Base-by-base conservation (phyloP, 2,888 invertebrate genomes). In the Yponomeuta sedellus region DNA sequence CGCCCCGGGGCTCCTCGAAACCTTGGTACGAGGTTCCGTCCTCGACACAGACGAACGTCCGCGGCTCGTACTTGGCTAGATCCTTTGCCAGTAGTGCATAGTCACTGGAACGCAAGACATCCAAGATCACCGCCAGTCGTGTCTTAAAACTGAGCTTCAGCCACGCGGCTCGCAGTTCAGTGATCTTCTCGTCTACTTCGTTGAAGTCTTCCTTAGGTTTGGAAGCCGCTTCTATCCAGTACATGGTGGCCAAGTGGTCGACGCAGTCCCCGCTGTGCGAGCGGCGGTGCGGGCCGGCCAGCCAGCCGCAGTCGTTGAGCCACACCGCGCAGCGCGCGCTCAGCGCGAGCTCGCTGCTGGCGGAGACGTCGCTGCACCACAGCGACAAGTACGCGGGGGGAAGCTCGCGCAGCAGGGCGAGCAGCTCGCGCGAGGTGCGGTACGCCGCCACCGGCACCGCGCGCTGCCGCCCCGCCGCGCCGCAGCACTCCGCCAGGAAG, bases 391-490 rank as follows among this genome's bases (percentile, higher is more conserved):
- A 79, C 39, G 69, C 70, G 12, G 74, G 69, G 3, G 68, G 64
- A 1, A 69, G 67, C 16, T 71, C 67, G 2, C 72, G 66, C 0
- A 81, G 4, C 8, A 86, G 64, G 12, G 76, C 67, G 11, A 85
- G 64, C 28, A 84, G 68, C 65, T 86, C 86, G 67, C 82, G 83
- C 0, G 72, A 76, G 0, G 83, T 86, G 67, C 86, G 77, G 68
- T 81, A 87, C 0, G 79, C 78, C 68, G 83, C 82, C 0, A 83
- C 72, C 11, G 77, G 70, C 0, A 67, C 40, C 5, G 59, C 61
- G 22, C 67, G 58, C 0, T 59, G 57, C 59, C 34, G 40, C 25
- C 19, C 61, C 62, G 59, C 10, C 34, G 64, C n/a, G 0, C 72
- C 72, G 3, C 72, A 67, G 20, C 68, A 72, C 67, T 80, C 77